phyloP scores from a whole-genome alignment of 1,140 invertebrate genomes.

The Lepidurus apus region DNA sequence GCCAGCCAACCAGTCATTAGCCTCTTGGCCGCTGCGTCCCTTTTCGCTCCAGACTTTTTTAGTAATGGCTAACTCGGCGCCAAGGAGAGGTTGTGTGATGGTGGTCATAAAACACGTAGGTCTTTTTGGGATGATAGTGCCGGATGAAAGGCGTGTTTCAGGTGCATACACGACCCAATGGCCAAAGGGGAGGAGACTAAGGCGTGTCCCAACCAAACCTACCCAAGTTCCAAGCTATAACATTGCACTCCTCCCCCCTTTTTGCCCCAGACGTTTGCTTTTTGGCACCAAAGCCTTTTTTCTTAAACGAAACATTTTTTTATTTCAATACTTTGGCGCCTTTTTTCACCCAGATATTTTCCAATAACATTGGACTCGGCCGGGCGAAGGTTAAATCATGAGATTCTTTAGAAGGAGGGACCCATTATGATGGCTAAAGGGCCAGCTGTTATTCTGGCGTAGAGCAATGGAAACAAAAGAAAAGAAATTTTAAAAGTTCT shows the following conservation, averaged over 20 bases:
- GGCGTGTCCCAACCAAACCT: slow-evolving; percentile 7
- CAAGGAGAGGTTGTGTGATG: slow-evolving; percentile 21
- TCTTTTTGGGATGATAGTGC: background rate
- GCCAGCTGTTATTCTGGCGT: background rate
- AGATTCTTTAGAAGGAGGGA: background rate
- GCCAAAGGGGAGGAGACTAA: slow-evolving; percentile 2
- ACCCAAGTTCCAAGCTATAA: background rate
- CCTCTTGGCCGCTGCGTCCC: slow-evolving; percentile 11
- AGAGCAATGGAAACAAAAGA: background rate
- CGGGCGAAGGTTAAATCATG: slow-evolving; percentile 6
- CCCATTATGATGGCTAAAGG: background rate
- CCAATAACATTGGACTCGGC: background rate
- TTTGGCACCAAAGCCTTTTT: background rate
- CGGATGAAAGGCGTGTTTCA: slow-evolving; percentile 14
- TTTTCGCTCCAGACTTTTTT: background rate
- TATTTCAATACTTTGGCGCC: background rate
- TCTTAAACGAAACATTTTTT: background rate
- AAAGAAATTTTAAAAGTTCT: background rate
- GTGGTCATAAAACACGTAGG: slow-evolving; percentile 18
- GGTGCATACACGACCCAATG: slow-evolving; percentile 17
- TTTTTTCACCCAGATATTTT: background rate
- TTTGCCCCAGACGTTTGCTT: slow-evolving; percentile 7
- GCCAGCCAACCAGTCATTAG: slow-evolving; percentile 10
- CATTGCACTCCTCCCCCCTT: slow-evolving; percentile 2
- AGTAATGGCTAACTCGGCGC: slow-evolving; percentile 20